Evolutionary conservation across 2,797 vertebrate genomes (phyloP).

Genomic region (Phrynocephalus forsythii): DNA sequence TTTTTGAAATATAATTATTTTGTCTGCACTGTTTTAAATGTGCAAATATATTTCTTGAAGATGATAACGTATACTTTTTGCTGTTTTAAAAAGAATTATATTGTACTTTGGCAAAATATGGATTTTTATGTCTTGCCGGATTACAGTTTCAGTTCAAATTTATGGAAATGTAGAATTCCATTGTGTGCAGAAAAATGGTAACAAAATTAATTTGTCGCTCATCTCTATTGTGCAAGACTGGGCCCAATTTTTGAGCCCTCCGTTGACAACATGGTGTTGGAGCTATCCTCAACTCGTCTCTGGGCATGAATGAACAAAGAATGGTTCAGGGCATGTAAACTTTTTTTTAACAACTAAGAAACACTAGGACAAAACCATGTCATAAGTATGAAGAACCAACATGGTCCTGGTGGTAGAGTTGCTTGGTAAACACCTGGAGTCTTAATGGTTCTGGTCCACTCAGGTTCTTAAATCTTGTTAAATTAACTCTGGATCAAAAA

Average conservation of each 20-base stretch:
- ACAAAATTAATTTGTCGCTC: neutral
- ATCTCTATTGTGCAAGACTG: neutral
- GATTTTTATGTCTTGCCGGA: neutral
- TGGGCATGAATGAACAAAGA: no score
- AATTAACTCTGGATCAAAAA: neutral
- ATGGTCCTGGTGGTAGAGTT: no score
- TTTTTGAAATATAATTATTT: neutral
- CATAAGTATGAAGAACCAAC: neutral
- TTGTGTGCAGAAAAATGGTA: neutral
- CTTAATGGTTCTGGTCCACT: no score
- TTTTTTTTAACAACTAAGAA: neutral
- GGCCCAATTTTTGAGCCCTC: neutral
- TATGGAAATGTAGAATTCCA: neutral
- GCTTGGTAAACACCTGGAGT: no score
- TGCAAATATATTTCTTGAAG: neutral
- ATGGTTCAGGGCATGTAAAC: no score
- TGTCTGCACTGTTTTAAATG: neutral
- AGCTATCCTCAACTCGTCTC: no score
- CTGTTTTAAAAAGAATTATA: neutral
- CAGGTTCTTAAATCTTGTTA: neutral
- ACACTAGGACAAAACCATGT: neutral
- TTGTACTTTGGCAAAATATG: neutral
- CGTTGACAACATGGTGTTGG: no score
- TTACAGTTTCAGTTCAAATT: neutral
- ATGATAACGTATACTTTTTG: neutral